Base-by-base conservation (phyloP, 2,113 vertebrate species). In the Toxotes jaculatrix region DNA sequence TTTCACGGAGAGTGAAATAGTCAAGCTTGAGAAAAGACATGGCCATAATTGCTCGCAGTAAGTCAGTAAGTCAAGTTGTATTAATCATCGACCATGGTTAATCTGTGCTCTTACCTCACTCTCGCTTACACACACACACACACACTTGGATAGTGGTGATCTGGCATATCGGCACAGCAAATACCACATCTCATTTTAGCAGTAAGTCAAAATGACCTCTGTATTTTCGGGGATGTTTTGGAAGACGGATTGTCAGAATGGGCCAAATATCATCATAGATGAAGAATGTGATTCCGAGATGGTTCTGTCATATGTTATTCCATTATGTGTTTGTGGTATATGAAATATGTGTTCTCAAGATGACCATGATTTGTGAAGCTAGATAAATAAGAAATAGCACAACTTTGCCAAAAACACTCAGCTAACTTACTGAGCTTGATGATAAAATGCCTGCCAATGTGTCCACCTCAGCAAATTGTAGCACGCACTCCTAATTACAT, bases 1-100 rank as follows among this genome's bases (percentile, higher is more conserved):
- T 38, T 89, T 67, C 79, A 70, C 36, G 17, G 79, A 89, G 88
- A 90, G 90, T 92, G 94, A 93, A 92, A 93, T 92, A 90, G 87
- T 92, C 85, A 74, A 73, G 77, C 83, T 88, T 94, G 93, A 94
- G 93, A 91, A 94, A 92, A 94, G 91, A 93, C 92, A 92, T 93
- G 82, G 89, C 89, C 91, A 85, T 92, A 93, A 94, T 94, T 94
- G 84, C 91, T 91, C 81, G 8, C 92, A 92, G 92, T 92, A 90
- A 94, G 93, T 94, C 92, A 93, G 88, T 92, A 91, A 94, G 91
- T 94, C 93, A 94, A 91, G 90, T 93, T 90, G 82, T 90, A 93
- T 95, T 94, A 93, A 94, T 93, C 93, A 92, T 92, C 90, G 77
- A 75, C 88, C 79, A 83, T 76, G 88, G 87, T 89, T 92, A 93